Conservation (phyloP, 2,113 vertebrate species). For the Notarius lentiginosus region DNA sequence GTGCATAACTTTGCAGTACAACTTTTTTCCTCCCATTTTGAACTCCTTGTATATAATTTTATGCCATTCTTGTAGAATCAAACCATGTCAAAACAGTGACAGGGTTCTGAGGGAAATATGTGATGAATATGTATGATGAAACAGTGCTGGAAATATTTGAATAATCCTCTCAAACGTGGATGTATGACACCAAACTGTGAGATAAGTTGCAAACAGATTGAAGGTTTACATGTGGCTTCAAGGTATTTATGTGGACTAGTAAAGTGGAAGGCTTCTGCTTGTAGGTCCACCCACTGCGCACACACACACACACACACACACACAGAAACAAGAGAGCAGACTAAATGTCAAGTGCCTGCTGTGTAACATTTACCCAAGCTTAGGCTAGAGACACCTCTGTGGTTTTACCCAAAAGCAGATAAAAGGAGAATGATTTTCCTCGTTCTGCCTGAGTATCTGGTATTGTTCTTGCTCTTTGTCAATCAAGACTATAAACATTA, state of each 20-base stretch:
- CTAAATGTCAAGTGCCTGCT: slow-evolving; percentile 54
- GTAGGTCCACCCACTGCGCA: slow-evolving; percentile 24
- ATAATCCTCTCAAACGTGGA: slow-evolving; percentile 17
- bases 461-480: background rate
- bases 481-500: background rate
- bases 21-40: background rate
- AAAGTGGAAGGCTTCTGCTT: slow-evolving; percentile 7
- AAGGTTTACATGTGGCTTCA: slow-evolving; percentile 7
- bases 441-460: background rate
- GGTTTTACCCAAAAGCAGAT: slow-evolving; percentile 37
- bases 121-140: slow-evolving; percentile 33
- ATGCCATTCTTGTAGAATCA: background rate
- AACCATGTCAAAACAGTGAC: slow-evolving; percentile 15
- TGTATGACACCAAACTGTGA: slow-evolving; percentile 24
- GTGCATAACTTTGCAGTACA: slow-evolving; percentile 1
- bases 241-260: slow-evolving; percentile 37
- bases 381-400: slow-evolving; percentile 12
- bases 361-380: slow-evolving; percentile 50
- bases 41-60: slow-evolving; percentile 12
- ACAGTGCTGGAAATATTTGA: slow-evolving; percentile 31
- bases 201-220: slow-evolving; percentile 16
- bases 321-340: slow-evolving; percentile 19
- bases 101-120: slow-evolving; percentile 13
- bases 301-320: background rate
- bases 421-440: slow-evolving; percentile 21